Conservation (phyloP, 64 coral and sea anemone genomes). For the Pocillopora verrucosa region DNA sequence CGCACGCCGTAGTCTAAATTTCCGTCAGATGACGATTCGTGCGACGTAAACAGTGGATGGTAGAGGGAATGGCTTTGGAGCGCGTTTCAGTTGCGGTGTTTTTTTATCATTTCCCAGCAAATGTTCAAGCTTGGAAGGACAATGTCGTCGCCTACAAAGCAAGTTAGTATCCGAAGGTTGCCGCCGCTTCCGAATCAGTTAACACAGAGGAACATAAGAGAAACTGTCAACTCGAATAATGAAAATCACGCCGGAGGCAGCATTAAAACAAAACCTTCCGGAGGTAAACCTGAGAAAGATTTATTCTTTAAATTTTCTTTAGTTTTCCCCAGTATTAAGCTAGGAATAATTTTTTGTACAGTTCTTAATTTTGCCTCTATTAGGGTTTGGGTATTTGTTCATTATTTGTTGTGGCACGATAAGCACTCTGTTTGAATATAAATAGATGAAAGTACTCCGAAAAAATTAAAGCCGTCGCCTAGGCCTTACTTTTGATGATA, state of each 20-base stretch:
- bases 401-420: not conserved
- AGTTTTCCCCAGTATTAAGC: not conserved
- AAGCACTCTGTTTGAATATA: not conserved
- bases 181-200: slow-evolving; percentile 91
- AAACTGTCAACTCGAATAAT: slow-evolving; percentile 13
- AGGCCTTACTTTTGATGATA: too few relatives aligned
- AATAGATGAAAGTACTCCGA: not conserved
- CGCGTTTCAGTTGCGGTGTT: not conserved
- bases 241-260: not conserved
- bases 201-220: slow-evolving; percentile 54
- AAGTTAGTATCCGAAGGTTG: slow-evolving; percentile 86
- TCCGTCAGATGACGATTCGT: not conserved
- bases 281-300: not conserved
- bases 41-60: slow-evolving; percentile 23
- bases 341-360: not conserved
- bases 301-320: not conserved
- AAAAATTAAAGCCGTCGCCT: not conserved
- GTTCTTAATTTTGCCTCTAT: not conserved
- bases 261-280: slow-evolving; percentile 3
- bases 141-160: slow-evolving; percentile 97
- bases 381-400: not conserved
- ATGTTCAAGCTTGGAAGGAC: slow-evolving; percentile 16
- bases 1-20: not conserved
- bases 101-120: not conserved
- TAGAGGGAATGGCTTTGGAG: slow-evolving; percentile 29